Evolutionary conservation across 92 coral and sea anemone genomes (phyloP).

Genomic region (Zoanthus sansibaricus): DNA sequence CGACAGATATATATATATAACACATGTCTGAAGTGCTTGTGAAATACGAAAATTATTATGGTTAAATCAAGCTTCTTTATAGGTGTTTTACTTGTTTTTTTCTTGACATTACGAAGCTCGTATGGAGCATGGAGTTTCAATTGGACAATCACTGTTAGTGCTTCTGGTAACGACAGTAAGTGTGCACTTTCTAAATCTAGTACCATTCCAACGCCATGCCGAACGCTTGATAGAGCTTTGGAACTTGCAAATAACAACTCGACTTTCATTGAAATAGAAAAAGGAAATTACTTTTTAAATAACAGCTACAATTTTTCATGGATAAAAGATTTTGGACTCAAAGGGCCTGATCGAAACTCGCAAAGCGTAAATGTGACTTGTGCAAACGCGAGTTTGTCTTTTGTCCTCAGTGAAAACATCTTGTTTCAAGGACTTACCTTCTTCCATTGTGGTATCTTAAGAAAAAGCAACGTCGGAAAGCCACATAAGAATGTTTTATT

Average conservation of each 20-base stretch:
- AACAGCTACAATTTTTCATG: slow-evolving; percentile 62
- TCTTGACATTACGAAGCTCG: not conserved
- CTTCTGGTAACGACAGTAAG: slow-evolving; percentile 54
- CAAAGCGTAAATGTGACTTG: slow-evolving; percentile 64
- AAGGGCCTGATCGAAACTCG: slow-evolving; percentile 52
- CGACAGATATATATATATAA: too few relatives aligned
- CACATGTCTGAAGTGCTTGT: not conserved
- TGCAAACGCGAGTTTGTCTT: slow-evolving; percentile 77
- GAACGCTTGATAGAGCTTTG: slow-evolving; percentile 71
- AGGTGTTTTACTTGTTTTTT: not conserved
- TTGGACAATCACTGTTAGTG: slow-evolving; percentile 48
- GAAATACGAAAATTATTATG: not conserved
- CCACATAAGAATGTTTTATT: slow-evolving; percentile 60
- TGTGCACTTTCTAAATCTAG: slow-evolving; percentile 1
- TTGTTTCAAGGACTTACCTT: slow-evolving; percentile 68
- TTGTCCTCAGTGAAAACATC: slow-evolving; percentile 70
- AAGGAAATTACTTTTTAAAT: slow-evolving; percentile 72
- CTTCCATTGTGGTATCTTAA: slow-evolving; percentile 81
- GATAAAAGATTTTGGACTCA: slow-evolving; percentile 65
- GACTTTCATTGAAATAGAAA: slow-evolving; percentile 53
- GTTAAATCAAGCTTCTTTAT: not conserved
- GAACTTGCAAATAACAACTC: slow-evolving; percentile 59
- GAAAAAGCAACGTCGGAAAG: slow-evolving; percentile 56
- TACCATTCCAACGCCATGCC: slow-evolving; percentile 55
- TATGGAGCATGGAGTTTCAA: not conserved